phyloP scores from a whole-genome alignment of 2,797 vertebrate genomes.

The Pseudochirops cupreus region DNA sequence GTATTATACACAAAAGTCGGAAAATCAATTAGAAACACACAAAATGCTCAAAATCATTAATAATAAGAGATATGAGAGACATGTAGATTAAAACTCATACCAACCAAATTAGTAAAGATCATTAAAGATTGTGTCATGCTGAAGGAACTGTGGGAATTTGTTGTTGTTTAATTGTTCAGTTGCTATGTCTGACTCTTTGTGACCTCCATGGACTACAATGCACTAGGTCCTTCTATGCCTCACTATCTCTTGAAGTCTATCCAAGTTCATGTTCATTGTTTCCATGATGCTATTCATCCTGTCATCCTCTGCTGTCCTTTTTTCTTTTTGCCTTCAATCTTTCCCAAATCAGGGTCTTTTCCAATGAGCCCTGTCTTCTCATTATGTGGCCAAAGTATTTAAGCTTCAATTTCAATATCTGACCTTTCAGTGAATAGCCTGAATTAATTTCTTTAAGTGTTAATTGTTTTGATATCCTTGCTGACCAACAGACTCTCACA shows the following conservation, averaged over 20 bases:
- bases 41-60: background rate
- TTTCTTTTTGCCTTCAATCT: background rate
- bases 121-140: background rate
- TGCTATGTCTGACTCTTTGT: too few relatives aligned
- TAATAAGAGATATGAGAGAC: background rate
- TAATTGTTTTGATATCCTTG: background rate
- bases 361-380: background rate
- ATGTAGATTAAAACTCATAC: background rate
- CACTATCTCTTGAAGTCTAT: background rate
- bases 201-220: background rate
- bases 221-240: background rate
- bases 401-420: background rate
- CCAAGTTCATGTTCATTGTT: background rate
- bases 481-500: background rate
- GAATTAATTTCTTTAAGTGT: background rate
- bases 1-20: background rate
- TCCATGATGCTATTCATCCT: background rate
- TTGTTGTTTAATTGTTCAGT: background rate
- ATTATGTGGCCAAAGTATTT: too few relatives aligned
- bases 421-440: background rate
- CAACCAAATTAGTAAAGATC: background rate
- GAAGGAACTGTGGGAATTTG: background rate
- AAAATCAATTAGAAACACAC: background rate
- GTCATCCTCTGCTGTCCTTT: background rate
- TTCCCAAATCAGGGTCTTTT: background rate